These are phyloP conservation scores for Eulemur coronatus DNA, from an alignment of 2,797 vertebrate species.

Conservation along the genomic window DNA sequence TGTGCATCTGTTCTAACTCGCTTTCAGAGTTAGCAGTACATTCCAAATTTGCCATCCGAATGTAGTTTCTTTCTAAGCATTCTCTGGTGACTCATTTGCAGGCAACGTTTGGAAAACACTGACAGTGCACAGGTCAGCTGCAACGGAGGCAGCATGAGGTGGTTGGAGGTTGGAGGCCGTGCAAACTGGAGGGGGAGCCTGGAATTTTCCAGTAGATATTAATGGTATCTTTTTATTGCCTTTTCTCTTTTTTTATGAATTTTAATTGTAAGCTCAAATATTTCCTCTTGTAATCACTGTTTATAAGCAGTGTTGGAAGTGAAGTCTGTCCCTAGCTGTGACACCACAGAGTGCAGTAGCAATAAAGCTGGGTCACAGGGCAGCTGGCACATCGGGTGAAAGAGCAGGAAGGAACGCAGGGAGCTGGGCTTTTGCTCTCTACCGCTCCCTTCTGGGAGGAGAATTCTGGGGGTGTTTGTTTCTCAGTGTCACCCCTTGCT, in stretches of 20 bases:
- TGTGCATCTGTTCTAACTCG: not conserved
- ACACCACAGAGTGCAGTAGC: fast-evolving
- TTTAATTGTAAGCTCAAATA: not conserved
- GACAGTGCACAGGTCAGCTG: fast-evolving
- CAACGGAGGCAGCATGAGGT: not conserved
- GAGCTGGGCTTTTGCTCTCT: not conserved
- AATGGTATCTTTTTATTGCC: not conserved
- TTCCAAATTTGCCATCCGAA: not conserved
- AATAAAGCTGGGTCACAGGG: not conserved
- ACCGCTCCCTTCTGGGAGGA: not conserved
- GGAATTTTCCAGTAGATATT: not conserved
- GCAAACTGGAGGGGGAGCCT: not conserved
- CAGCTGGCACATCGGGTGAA: not conserved
- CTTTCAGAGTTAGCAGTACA: not conserved
- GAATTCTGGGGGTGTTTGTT: not conserved
- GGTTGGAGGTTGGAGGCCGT: not conserved
- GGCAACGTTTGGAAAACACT: not conserved
- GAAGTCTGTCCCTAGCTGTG: not conserved
- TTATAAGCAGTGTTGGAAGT: not conserved
- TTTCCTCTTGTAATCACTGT: not conserved
- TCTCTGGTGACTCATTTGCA: not conserved
- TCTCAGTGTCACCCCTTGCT: not conserved
- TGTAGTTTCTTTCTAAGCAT: not conserved
- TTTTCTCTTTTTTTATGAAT: not conserved
- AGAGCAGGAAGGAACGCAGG: not conserved